Conservation (phyloP, 2,113 vertebrate species). For the Strix uralensis region DNA sequence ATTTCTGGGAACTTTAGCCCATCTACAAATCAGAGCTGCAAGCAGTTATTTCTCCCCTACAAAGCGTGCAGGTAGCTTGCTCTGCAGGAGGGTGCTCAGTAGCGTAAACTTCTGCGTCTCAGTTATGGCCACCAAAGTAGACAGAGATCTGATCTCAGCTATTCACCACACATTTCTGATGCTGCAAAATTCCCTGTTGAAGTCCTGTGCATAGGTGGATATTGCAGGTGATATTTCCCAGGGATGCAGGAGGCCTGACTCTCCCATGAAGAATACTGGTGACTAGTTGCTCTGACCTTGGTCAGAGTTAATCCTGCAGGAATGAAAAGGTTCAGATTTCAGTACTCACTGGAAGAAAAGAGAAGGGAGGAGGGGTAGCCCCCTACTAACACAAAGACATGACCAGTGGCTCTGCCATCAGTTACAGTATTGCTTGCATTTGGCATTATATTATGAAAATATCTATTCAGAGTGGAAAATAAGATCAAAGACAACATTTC, state of each 20-base stretch:
- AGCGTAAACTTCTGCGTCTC: background rate
- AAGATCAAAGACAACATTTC: conserved; percentile 58
- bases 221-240: conserved; percentile 8
- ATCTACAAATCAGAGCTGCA: background rate
- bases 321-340: conserved; percentile 38
- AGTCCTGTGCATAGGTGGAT: background rate
- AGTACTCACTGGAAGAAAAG: background rate
- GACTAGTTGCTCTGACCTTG: conserved; percentile 36
- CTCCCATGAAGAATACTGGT: background rate
- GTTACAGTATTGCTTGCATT: background rate
- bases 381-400: background rate
- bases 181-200: background rate
- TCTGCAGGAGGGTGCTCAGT: conserved; percentile 29
- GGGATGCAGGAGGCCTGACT: background rate
- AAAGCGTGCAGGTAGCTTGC: background rate
- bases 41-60: background rate
- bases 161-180: background rate
- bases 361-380: background rate
- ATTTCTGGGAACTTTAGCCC: background rate
- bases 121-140: conserved; percentile 4
- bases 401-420: conserved; percentile 3
- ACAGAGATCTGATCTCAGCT: background rate
- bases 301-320: conserved; percentile 49
- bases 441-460: conserved; percentile 58
- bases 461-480: conserved; percentile 37